Base-by-base conservation (phyloP, 2,113 vertebrate genomes). In the Corydoras sp. region DNA sequence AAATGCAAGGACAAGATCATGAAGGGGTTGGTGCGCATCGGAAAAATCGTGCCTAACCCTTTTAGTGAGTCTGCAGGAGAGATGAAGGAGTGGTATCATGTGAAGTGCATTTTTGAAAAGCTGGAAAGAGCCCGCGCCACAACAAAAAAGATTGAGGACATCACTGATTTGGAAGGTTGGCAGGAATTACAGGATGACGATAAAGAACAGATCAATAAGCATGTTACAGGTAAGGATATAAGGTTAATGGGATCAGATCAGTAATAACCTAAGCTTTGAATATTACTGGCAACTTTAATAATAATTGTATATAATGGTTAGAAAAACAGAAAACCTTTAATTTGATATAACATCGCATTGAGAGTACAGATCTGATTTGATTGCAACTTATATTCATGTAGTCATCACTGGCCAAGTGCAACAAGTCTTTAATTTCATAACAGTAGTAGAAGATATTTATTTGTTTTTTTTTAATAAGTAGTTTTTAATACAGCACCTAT, bases 71-170 rank as follows among this genome's bases (percentile, higher is more conserved):
- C 95, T 0, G 96, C 92, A 0, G 95, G 96, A 0, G 97, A 99
- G 18, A 99, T 99, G 97, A 99, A 98, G 65, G 97, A 99, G 79
- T 99, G 97, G 97, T 94, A 99, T 82, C 97, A 99, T 0, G 83
- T 94, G 4, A 97, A 95, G 77, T 99, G 97, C 76, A 94, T 99
- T 2, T 99, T 99, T 55, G 97, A 99, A 88, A 99, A 98, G 84
- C 87, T 99, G 43, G 95, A 98, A 49, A 86, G 91, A n/a, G 94
- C 94, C 0, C 87, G 96, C 65, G 94, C 94, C 51, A 94, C 94
- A 69, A 99, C 97, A 0, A 98, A 97, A 86, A 98, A 93, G 83
- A 99, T 99, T 0, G 96, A 98, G 62, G 97, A 98, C 72, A 89
- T 99, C 76, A 97, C 94, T 0, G 97, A 99, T 7, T 83, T 99